These are phyloP conservation scores for Mimachlamys varia DNA, from an alignment of 2,888 invertebrate genomes.

Conservation along the genomic window DNA sequence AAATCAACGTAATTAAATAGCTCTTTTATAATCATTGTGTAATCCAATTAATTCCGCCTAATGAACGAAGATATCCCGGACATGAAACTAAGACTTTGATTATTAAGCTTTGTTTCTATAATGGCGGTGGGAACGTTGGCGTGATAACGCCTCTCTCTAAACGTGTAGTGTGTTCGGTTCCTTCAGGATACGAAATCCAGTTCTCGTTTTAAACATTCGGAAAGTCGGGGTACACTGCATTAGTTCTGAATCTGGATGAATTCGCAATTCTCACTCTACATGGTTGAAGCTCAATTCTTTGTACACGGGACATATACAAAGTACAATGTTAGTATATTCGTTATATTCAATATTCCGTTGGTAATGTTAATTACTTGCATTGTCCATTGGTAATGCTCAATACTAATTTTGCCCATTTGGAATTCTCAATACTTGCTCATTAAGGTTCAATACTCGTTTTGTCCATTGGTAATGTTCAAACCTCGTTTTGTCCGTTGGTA, in stretches of 20 bases:
- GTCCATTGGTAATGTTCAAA: too few relatives aligned
- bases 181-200: neutral
- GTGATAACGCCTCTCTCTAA: neutral
- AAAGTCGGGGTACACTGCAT: too few relatives aligned
- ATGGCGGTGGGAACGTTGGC: neutral
- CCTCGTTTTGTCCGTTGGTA: too few relatives aligned
- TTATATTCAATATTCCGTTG: too few relatives aligned
- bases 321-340: too few relatives aligned
- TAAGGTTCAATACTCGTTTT: too few relatives aligned
- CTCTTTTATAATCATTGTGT: slow-evolving; percentile 32
- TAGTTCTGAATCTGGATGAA: neutral
- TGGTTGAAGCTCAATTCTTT: too few relatives aligned
- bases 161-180: neutral
- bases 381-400: too few relatives aligned
- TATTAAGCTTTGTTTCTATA: neutral
- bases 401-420: too few relatives aligned
- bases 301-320: too few relatives aligned
- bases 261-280: neutral
- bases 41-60: slow-evolving; percentile 15
- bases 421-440: too few relatives aligned
- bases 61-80: neutral
- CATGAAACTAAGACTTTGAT: neutral
- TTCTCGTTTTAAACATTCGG: neutral
- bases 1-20: slow-evolving; percentile 20
- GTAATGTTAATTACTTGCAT: neutral